Conservation (phyloP, 30 jellyfish, hydroid and myxozoan genomes). For the Hydra vulgaris region DNA sequence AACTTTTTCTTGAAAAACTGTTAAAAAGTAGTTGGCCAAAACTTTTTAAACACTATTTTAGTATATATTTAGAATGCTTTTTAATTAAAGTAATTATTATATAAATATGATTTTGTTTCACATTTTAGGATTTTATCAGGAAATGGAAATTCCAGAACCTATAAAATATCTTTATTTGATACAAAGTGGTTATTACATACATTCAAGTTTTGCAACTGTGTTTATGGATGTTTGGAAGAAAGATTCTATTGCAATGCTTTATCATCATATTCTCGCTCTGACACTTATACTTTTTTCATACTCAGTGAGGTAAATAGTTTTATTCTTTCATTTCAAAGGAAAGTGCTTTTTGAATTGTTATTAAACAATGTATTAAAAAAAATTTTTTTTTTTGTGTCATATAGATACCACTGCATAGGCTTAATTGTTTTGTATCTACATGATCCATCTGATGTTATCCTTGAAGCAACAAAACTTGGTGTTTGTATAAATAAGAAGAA, state of each 20-base stretch:
- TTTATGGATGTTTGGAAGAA: conserved; percentile 57
- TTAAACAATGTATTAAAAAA: too few species aligned
- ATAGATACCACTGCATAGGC: conserved; percentile 69
- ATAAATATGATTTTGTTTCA: not conserved
- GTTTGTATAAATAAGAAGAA: conserved; percentile 43
- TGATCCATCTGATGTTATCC: conserved; percentile 66
- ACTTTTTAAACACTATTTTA: too few species aligned
- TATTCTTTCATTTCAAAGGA: not conserved
- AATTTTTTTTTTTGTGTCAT: too few species aligned
- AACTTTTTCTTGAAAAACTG: too few species aligned
- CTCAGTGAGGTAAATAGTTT: conserved; percentile 49
- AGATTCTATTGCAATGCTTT: conserved; percentile 37
- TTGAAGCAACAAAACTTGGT: conserved; percentile 52
- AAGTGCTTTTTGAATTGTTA: too few species aligned
- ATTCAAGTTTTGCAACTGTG: conserved; percentile 51
- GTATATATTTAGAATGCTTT: not conserved
- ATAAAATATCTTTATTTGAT: conserved; percentile 37
- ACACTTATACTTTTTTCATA: conserved; percentile 39
- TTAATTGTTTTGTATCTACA: conserved; percentile 66
- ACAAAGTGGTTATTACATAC: conserved; percentile 49
- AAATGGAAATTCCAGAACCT: conserved; percentile 35
- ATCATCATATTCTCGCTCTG: conserved; percentile 46
- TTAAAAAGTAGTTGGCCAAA: too few species aligned
- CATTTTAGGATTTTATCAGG: conserved; percentile 37
- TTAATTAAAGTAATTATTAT: not conserved